Conservation (phyloP, 2,888 invertebrate species). For the Cacoxenus indagator region DNA sequence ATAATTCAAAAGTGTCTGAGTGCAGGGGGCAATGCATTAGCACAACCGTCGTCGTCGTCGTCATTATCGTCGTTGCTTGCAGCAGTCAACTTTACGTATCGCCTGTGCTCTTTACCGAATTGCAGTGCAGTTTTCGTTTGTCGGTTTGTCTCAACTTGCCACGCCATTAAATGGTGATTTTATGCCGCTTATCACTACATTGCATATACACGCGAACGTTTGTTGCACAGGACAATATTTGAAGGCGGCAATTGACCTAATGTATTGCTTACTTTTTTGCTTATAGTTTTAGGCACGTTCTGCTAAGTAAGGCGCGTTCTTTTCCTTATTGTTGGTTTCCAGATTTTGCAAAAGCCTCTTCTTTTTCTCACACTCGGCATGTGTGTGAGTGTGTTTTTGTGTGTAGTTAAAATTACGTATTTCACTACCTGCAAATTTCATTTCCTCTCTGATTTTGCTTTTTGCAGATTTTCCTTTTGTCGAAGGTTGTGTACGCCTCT, state of each 20-base stretch:
- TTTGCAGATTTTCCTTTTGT: conserved; percentile 53
- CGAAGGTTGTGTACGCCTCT: too few relatives aligned
- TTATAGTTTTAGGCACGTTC: too few relatives aligned
- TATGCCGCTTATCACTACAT: conserved; percentile 4
- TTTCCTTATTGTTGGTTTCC: too few relatives aligned
- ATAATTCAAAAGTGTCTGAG: not conserved
- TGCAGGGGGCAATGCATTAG: conserved; percentile 5
- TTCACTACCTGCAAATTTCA: conserved; percentile 61
- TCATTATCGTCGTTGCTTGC: not conserved
- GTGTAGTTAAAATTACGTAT: conserved; percentile 45
- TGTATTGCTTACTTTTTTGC: too few relatives aligned
- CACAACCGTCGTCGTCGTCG: not conserved
- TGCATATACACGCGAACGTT: not conserved
- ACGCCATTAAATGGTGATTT: not conserved
- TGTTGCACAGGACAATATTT: not conserved
- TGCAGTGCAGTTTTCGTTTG: conserved; percentile 9
- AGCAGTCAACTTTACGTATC: conserved; percentile 2
- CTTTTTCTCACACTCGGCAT: too few relatives aligned
- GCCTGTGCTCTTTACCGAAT: conserved; percentile 14
- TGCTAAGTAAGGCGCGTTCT: too few relatives aligned
- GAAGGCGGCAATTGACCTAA: too few relatives aligned
- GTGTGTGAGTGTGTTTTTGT: too few relatives aligned
- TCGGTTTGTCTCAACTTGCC: not conserved
- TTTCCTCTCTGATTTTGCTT: conserved; percentile 64
- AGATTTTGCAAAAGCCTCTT: too few relatives aligned